Percentiles rank a stretch among this genome's conserved stretches.
phyloP scores from a whole-genome alignment of 2,113 vertebrate species.

The Myotis yumanensis region DNA sequence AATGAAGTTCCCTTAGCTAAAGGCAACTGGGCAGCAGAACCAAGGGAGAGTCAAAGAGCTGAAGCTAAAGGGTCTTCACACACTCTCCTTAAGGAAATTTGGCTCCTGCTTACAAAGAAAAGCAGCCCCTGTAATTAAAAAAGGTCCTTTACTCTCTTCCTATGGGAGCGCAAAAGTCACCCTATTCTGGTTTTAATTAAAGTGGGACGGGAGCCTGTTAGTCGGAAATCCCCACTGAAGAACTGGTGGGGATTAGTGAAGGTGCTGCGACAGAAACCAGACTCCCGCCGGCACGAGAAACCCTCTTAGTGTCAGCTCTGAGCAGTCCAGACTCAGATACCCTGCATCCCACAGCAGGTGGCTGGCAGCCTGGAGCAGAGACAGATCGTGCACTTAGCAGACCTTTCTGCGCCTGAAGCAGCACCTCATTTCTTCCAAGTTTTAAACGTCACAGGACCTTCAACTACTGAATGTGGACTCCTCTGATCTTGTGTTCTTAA shows the following conservation, averaged over 20 bases:
- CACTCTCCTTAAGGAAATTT: conserved; percentile 70
- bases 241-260: background rate
- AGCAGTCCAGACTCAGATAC: background rate
- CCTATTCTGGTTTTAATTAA: conserved; percentile 65
- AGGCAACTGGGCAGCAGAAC: conserved; percentile 67
- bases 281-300: background rate
- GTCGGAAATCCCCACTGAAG: background rate
- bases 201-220: background rate
- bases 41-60: conserved; percentile 77
- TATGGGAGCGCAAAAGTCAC: conserved; percentile 51
- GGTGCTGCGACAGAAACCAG: background rate
- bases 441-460: background rate
- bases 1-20: conserved; percentile 77
- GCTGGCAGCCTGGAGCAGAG: fast-evolving
- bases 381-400: background rate
- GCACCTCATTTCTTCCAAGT: background rate
- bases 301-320: background rate
- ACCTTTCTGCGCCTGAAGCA: background rate
- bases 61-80: conserved; percentile 77
- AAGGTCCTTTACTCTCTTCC: background rate
- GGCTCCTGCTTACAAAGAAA: conserved; percentile 77
- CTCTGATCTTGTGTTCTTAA: background rate
- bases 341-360: background rate
- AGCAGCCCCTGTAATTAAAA: conserved; percentile 63
- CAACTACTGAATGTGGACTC: fast-evolving